A percentile compares a stretch with the other conserved stretches of the same genome.
Evolutionary conservation across 2,113 vertebrate genomes (phyloP).

Genomic region (Nothoprocta pentlandii): DNA sequence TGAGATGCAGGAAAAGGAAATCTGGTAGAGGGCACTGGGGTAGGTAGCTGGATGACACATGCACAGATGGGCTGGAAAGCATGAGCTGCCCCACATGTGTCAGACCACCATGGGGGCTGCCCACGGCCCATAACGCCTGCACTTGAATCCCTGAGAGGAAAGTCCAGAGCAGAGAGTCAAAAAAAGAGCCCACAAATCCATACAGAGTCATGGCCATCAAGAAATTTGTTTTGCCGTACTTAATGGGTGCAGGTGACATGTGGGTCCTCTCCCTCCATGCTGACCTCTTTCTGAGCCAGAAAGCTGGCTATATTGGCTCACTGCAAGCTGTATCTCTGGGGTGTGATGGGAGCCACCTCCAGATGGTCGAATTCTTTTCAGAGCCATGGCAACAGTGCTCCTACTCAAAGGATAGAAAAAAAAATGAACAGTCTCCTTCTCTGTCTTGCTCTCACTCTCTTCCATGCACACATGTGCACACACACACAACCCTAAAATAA

Average conservation of each 20-base stretch:
- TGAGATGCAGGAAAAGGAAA: neutral
- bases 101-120: neutral
- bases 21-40: neutral
- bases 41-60: neutral
- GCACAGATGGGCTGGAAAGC: neutral
- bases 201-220: neutral
- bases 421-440: neutral
- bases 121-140: fast-evolving
- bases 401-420: conserved; percentile 7
- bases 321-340: neutral
- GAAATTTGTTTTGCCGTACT: neutral
- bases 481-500: neutral
- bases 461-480: neutral
- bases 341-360: neutral
- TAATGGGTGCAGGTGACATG: neutral
- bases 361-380: neutral
- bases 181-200: neutral
- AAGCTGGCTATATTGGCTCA: neutral
- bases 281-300: conserved; percentile 19
- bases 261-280: neutral
- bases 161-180: neutral
- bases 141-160: neutral
- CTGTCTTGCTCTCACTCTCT: neutral
- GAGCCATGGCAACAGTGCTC: neutral
- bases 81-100: neutral